Evolutionary conservation across 2,888 invertebrate species (phyloP), one percentile per base, ranked within the genome.

Genomic region (Hedya salicella): DNA sequence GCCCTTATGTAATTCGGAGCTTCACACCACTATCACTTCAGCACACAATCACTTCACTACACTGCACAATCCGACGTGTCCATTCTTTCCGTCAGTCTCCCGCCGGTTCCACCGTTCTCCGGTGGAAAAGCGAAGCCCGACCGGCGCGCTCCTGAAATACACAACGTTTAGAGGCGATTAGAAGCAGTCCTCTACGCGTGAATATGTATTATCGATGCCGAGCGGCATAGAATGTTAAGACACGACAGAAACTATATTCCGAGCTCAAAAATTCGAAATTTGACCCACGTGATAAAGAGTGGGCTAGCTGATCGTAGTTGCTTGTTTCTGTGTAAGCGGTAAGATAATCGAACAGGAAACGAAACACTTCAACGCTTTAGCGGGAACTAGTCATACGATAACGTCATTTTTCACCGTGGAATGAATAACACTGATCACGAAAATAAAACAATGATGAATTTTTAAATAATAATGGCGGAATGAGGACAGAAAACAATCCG

Each of bases 271-370:
- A 85, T 86, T 87, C 83, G 79, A 91, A 89, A 89, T 87, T 86
- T 85, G 81, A 89, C 91, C 92, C 92, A 92, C 92, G 92, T 92
- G 92, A 92, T 92, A 89, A 87, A 86, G 84, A 87, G 84, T 88
- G 83, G 82, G 84, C 87, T 87, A 87, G 87, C 81, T 68, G 79
- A 75, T 83, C 86, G 88, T 85, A 89, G 86, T 88, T 85, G 87
- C 87, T 90, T 91, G 91, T 90, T 92, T 91, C 79, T 76, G 67
- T 73, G 73, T 62, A 84, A 80, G 71, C 52, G 30, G 59, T 81
- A 80, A 75, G 83, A 86, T 87, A 86, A 66, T 78, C 83, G 86
- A 87, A 89, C 91, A 91, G 91, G 91, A 92, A 92, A 91, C 87
- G 86, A 83, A 85, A 87, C 85, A 87, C 84, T 85, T 81, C 75